A percentile compares a stretch with the other conserved stretches of the same genome.
These are phyloP conservation scores for Apus apus DNA, from an alignment of 2,113 vertebrate genomes.

Conservation along the genomic window DNA sequence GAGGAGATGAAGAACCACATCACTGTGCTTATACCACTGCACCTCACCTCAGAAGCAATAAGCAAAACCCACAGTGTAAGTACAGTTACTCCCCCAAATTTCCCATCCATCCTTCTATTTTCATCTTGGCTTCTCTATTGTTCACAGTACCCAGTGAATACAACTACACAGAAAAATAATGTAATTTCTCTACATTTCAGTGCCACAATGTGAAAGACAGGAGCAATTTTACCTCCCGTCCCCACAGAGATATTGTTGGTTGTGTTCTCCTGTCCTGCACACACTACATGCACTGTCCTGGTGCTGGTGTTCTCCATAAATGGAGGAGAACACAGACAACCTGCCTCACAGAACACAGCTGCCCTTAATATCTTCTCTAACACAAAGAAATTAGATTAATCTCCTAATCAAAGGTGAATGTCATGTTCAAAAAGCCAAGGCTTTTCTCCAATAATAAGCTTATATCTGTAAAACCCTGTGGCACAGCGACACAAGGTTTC, in stretches of 20 bases:
- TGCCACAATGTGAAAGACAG: not conserved
- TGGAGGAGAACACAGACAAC: not conserved
- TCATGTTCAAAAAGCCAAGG: not conserved
- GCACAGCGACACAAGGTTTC: not conserved
- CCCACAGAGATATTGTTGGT: not conserved
- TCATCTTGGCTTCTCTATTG: not conserved
- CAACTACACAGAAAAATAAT: not conserved
- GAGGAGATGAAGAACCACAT: not conserved
- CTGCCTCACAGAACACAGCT: not conserved
- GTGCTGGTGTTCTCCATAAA: not conserved
- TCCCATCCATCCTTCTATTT: not conserved
- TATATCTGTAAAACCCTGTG: not conserved
- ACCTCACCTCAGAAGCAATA: not conserved
- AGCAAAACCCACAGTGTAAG: not conserved
- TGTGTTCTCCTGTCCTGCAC: not conserved
- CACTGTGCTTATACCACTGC: fast-evolving
- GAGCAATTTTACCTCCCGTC: not conserved
- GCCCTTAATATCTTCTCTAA: not conserved
- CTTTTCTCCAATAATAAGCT: not conserved
- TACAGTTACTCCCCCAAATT: not conserved
- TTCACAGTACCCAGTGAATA: not conserved
- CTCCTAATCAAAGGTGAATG: not conserved
- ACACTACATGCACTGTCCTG: not conserved
- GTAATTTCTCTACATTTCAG: not conserved
- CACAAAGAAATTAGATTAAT: conserved; percentile 6